Evolutionary conservation across 2,797 vertebrate genomes (phyloP), one percentile per base, ranked within the genome.

Genomic region (Arnoldichthys spilopterus): DNA sequence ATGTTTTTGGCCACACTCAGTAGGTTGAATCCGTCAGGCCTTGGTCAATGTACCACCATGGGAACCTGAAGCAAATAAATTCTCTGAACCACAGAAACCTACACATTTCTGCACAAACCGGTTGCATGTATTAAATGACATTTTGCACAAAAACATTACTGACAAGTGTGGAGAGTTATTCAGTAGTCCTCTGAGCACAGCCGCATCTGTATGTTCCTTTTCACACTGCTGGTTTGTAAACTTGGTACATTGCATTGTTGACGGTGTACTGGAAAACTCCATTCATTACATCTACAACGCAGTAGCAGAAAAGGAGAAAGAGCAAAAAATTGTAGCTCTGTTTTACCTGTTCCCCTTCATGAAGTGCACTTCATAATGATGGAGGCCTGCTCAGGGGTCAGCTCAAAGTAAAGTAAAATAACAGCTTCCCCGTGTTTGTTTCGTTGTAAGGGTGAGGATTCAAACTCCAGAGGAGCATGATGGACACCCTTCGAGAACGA

Each of bases 401-500:
- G 63, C 64, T 30, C 26, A 64, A 79, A 76, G 53, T n/a, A 49
- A 74, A 68, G 51, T 24, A 53, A 76, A 81, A 78, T 56, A 32
- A 45, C 62, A 76, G 40, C 71, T 81, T 77, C 74, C 28, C 45
- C 28, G 56, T 72, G 66, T 76, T 74, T 24, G 69, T 63, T 79
- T 47, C 79, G 32, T 76, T 72, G 77, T 66, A 34, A 72, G 62
- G 69, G 64, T 28, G 70, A 62, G 77, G 69, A 75, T 75, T 68
- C 68, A 20, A 72, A 80, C 68, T 59, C 51, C 13, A 54, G 28
- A 69, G 68, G 12, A 22, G 37, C 26, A 22, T 64, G 61, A 64
- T 79, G 69, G 78, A 64, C 72, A 72, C 64, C 63, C 74, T 70
- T 77, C 58, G 40, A 69, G 80, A 73, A 67, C 77, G 3, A 64